These are phyloP conservation scores for Phoenicopterus ruber DNA, from an alignment of 2,113 vertebrate species.

Conservation along the genomic window DNA sequence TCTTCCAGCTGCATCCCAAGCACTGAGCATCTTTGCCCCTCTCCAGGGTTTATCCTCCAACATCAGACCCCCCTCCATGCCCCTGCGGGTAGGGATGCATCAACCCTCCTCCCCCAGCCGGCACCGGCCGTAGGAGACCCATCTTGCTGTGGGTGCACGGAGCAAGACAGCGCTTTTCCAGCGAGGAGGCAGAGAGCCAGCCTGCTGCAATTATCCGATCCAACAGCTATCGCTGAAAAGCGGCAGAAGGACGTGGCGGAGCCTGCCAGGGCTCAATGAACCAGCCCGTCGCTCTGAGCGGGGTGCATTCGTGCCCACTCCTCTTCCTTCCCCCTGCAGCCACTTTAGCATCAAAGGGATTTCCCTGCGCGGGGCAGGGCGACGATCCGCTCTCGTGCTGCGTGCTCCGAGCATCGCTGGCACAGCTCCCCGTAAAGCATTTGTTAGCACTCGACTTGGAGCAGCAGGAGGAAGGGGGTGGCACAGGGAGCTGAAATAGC, in stretches of 20 bases:
- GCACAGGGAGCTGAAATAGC: conserved; percentile 20
- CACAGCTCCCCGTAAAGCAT: neutral
- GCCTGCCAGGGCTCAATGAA: neutral
- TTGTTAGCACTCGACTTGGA: neutral
- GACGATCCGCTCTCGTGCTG: neutral
- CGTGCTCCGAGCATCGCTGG: neutral
- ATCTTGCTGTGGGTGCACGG: neutral
- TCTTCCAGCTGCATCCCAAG: neutral
- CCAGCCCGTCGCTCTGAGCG: neutral
- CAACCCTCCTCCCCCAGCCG: neutral
- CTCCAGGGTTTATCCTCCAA: neutral
- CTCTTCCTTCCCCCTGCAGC: neutral
- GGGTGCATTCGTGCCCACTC: neutral
- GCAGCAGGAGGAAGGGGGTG: conserved; percentile 9
- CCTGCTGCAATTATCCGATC: neutral
- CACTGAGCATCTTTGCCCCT: neutral
- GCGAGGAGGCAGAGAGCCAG: neutral
- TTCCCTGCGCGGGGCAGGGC: neutral
- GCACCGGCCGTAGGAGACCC: neutral
- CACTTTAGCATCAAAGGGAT: neutral
- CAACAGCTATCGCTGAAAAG: neutral
- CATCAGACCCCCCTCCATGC: neutral
- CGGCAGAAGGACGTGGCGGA: neutral
- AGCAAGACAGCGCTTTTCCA: neutral
- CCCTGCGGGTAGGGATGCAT: neutral